These are phyloP conservation scores for Pipa parva DNA, from an alignment of 2,113 vertebrate genomes.

Conservation along the genomic window DNA sequence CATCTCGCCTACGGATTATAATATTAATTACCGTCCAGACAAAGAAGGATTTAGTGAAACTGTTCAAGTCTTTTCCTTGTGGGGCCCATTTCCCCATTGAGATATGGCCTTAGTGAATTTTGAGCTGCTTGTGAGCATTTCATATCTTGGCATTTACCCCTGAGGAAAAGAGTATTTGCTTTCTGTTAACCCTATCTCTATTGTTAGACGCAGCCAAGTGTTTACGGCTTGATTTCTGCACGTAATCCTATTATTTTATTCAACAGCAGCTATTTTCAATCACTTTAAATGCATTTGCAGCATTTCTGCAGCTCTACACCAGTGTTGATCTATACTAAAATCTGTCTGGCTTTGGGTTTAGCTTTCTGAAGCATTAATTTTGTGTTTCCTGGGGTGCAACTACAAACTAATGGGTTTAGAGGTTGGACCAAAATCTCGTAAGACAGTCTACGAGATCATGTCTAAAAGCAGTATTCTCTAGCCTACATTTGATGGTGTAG, in stretches of 20 bases:
- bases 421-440: too few relatives aligned
- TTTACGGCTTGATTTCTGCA: neutral
- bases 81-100: neutral
- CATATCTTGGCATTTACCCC: neutral
- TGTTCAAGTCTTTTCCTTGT: conserved; percentile 26
- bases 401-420: too few relatives aligned
- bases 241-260: neutral
- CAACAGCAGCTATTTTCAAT: neutral
- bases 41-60: conserved; percentile 45
- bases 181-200: neutral
- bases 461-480: too few relatives aligned
- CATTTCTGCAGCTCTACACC: neutral
- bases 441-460: too few relatives aligned
- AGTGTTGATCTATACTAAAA: neutral
- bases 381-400: too few relatives aligned
- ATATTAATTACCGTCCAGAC: conserved; percentile 52
- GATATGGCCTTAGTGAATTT: neutral
- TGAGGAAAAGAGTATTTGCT: neutral
- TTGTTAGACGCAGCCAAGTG: neutral
- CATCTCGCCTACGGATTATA: conserved; percentile 49
- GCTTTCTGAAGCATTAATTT: too few relatives aligned
- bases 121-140: neutral
- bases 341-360: too few relatives aligned
- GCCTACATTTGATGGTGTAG: neutral
- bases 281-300: neutral